A percentile compares a stretch with the other conserved stretches of the same genome.
phyloP scores from a whole-genome alignment of 2,888 invertebrate species.

The Ochropleura plecta region DNA sequence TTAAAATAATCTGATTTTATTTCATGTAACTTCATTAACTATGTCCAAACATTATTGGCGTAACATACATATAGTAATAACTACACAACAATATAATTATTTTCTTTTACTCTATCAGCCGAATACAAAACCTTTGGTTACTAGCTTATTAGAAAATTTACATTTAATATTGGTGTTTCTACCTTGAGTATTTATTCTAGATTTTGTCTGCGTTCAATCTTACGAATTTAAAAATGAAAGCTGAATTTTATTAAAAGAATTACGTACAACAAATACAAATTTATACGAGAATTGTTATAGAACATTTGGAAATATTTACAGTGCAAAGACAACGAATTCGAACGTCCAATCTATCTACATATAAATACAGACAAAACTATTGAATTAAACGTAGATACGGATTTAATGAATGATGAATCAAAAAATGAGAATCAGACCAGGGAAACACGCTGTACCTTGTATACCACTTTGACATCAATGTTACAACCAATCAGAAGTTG shows the following conservation, averaged over 20 bases:
- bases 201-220: constrained; percentile 49
- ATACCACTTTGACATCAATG: background rate
- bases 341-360: constrained; percentile 22
- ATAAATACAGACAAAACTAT: constrained; percentile 49
- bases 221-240: constrained; percentile 42
- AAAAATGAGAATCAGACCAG: constrained; percentile 16
- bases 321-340: constrained; percentile 39
- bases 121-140: constrained; percentile 89
- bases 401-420: constrained; percentile 25
- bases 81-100: constrained; percentile 82
- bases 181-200: constrained; percentile 77
- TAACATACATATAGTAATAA: constrained; percentile 79
- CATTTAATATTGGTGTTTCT: constrained; percentile 76
- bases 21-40: constrained; percentile 85
- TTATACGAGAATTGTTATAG: constrained; percentile 16
- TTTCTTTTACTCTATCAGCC: constrained; percentile 80
- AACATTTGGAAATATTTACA: constrained; percentile 42
- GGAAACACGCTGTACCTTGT: background rate
- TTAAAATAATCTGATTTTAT: constrained; percentile 84
- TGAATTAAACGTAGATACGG: constrained; percentile 29
- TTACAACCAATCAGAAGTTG: background rate
- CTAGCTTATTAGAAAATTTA: constrained; percentile 84
- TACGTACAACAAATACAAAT: constrained; percentile 30
- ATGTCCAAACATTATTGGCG: constrained; percentile 85
- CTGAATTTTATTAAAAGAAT: constrained; percentile 25